Evolutionary conservation across 2,797 vertebrate species (phyloP).

Genomic region (Borostomias antarcticus): DNA sequence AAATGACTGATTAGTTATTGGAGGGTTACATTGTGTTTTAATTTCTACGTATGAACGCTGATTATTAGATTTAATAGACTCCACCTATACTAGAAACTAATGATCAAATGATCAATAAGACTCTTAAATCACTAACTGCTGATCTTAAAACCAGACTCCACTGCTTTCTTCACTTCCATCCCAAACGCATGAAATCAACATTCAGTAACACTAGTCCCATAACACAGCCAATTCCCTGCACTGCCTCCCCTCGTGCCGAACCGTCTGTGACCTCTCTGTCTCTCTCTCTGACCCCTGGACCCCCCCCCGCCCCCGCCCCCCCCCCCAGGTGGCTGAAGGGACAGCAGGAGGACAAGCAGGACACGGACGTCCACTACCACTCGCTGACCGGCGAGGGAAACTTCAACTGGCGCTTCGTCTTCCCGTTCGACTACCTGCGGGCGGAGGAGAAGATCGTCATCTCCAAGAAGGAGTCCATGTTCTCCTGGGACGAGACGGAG

Average conservation of each 20-base stretch:
- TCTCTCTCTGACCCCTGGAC: constrained; percentile 8
- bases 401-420: constrained; percentile 98
- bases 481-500: constrained; percentile 99
- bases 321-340: constrained; percentile 93
- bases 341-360: constrained; percentile 98
- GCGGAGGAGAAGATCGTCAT: constrained; percentile 97
- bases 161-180: too few relatives aligned
- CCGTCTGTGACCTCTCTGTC: too few relatives aligned
- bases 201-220: constrained; percentile 10
- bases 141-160: not conserved
- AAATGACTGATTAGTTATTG: constrained; percentile 55
- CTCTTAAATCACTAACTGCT: not conserved
- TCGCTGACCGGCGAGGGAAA: constrained; percentile 96
- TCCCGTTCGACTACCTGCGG: constrained; percentile 94
- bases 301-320: constrained; percentile 12
- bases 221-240: constrained; percentile 6
- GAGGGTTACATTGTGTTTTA: constrained; percentile 44
- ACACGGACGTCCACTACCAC: constrained; percentile 97
- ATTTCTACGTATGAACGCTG: constrained; percentile 55
- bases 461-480: constrained; percentile 98
- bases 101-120: constrained; percentile 3
- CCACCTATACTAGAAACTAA: not conserved
- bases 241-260: not conserved
- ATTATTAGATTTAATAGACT: constrained; percentile 57
- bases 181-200: constrained; percentile 23